Percentiles rank a stretch among this genome's conserved stretches.
phyloP scores from a whole-genome alignment of 2,888 invertebrate species.

The Athetis lepigone region DNA sequence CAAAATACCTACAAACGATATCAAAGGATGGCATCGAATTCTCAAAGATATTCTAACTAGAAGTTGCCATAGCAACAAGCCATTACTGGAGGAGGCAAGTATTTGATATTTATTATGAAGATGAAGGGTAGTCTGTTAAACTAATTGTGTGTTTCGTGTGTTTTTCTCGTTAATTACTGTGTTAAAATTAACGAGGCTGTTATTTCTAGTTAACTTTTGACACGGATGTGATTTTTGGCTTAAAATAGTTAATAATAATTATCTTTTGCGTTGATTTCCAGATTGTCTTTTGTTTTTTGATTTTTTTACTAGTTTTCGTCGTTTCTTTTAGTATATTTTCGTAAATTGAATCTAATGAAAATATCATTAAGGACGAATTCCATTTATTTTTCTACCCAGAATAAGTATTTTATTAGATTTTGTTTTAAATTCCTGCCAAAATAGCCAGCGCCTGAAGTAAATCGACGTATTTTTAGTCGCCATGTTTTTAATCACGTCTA shows the following conservation, averaged over 20 bases:
- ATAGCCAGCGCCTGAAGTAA: no score
- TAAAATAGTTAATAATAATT: not conserved
- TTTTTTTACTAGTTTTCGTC: not conserved
- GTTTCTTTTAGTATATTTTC: no score
- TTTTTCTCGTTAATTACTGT: slow-evolving; percentile 10
- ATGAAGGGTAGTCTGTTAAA: slow-evolving; percentile 19
- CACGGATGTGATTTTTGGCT: not conserved
- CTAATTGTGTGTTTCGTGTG: slow-evolving; percentile 9
- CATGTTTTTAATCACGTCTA: no score
- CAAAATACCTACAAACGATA: slow-evolving; percentile 29
- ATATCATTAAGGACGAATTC: no score
- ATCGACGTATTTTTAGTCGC: no score
- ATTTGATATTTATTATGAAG: slow-evolving; percentile 42
- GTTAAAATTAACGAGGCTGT: slow-evolving; percentile 12
- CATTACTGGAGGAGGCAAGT: slow-evolving; percentile 20
- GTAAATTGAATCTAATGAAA: no score
- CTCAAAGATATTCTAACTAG: slow-evolving; percentile 47
- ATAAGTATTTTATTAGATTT: no score
- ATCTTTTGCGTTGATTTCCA: not conserved
- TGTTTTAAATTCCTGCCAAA: no score
- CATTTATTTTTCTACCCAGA: no score
- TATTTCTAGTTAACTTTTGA: not conserved
- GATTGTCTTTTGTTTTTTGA: not conserved
- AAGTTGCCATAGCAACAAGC: slow-evolving; percentile 49
- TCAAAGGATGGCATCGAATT: slow-evolving; percentile 47